Conservation (phyloP, 2,113 vertebrate species). For the Helogale parvula region DNA sequence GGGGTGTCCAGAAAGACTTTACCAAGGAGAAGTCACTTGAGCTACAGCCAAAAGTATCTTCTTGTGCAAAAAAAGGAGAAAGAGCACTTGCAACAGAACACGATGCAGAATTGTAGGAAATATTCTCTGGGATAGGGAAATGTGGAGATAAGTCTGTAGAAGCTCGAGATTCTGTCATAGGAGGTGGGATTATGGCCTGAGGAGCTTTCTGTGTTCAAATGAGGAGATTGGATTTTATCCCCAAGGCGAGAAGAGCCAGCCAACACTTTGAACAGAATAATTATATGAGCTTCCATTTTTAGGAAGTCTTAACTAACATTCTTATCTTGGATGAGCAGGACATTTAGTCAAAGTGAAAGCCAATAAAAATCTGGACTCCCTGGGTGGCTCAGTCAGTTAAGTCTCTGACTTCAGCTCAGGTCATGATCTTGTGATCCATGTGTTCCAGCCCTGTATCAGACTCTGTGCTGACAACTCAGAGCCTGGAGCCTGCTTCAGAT, state of each 20-base stretch:
- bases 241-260: not conserved
- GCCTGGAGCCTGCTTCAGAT: no score
- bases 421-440: no score
- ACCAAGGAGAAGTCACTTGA: not conserved
- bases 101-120: not conserved
- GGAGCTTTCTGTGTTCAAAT: not conserved
- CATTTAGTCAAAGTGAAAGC: not conserved
- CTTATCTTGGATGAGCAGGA: not conserved
- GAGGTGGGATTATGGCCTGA: not conserved
- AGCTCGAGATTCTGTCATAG: not conserved
- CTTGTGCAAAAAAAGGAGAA: not conserved
- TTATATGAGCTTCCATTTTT: not conserved
- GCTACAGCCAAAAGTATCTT: not conserved
- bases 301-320: not conserved
- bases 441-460: no score
- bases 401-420: no score
- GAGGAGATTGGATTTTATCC: not conserved
- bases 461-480: no score
- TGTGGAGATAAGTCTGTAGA: not conserved
- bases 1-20: not conserved
- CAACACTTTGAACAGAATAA: not conserved
- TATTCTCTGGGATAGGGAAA: accelerated
- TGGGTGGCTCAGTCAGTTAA: no score
- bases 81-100: not conserved
- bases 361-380: not conserved